phyloP scores from a whole-genome alignment of 2,888 invertebrate species.

The Adineta ricciae region DNA sequence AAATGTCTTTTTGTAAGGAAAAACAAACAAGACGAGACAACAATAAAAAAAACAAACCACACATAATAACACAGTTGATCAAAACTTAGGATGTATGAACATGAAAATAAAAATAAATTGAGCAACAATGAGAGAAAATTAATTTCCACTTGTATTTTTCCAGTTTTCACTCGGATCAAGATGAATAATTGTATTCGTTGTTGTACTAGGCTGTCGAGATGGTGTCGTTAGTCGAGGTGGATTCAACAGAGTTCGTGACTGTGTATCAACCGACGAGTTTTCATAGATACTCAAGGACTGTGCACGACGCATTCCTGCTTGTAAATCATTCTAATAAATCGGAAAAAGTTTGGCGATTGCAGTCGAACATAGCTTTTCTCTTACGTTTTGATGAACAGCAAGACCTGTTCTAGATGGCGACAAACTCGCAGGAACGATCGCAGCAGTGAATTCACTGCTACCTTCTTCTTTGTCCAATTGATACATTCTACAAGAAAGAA shows the following conservation, averaged over 20 bases:
- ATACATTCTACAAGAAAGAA: not conserved
- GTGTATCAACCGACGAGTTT: not conserved
- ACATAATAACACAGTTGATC: not conserved
- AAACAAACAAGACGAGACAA: not conserved
- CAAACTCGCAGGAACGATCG: not conserved
- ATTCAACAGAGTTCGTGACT: not conserved
- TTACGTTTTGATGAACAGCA: not conserved
- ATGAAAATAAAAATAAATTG: not conserved
- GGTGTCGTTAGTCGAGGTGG: not conserved
- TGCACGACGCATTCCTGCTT: not conserved
- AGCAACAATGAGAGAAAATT: not conserved
- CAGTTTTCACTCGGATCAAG: not conserved
- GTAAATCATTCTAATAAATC: not conserved
- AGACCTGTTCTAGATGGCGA: not conserved
- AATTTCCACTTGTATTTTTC: not conserved
- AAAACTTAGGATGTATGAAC: not conserved
- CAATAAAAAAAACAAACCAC: not conserved
- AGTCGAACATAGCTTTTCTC: too few species aligned
- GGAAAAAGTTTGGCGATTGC: too few species aligned
- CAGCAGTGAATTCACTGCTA: not conserved
- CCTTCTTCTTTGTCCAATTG: constrained; percentile 8
- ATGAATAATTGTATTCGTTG: not conserved
- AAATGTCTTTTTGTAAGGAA: not conserved
- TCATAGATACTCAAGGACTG: not conserved
- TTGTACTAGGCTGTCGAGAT: not conserved